phyloP scores from a whole-genome alignment of 2,113 vertebrate species.

The Artemisiospiza belli region DNA sequence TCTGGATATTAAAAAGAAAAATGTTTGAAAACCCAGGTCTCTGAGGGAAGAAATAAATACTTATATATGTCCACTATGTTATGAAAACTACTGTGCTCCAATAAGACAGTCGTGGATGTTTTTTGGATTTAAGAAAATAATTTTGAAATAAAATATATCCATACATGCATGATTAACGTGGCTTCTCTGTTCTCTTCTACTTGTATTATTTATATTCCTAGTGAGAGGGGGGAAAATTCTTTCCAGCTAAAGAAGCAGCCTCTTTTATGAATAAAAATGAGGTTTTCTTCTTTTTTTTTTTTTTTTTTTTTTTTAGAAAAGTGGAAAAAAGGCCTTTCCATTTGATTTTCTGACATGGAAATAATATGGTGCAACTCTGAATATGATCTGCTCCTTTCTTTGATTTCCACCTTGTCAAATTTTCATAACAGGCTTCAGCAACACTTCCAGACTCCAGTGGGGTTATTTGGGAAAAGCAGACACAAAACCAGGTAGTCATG shows the following conservation, averaged over 20 bases:
- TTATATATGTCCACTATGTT: conserved; percentile 58
- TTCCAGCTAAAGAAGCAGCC: conserved; percentile 57
- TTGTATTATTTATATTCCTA: conserved; percentile 69
- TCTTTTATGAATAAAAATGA: conserved; percentile 63
- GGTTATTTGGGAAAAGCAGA: not conserved
- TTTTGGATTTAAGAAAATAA: conserved; percentile 67
- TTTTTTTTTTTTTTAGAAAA: not conserved
- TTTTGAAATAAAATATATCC: conserved; percentile 61
- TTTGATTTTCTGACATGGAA: conserved; percentile 9
- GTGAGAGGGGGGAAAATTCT: conserved; percentile 38
- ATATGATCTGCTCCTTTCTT: not conserved
- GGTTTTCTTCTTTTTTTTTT: not conserved
- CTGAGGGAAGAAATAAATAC: conserved; percentile 68
- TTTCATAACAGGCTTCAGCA: not conserved
- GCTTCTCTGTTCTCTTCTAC: conserved; percentile 63
- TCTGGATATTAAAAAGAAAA: conserved; percentile 70
- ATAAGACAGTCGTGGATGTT: conserved; percentile 56
- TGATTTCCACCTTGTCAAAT: not conserved
- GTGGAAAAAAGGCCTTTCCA: conserved; percentile 20
- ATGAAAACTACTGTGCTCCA: conserved; percentile 58
- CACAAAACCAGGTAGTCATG: not conserved
- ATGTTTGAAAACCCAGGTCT: conserved; percentile 46
- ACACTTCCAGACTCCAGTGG: not conserved
- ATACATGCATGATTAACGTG: conserved; percentile 65
- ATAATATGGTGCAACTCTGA: conserved; percentile 16